Base-by-base conservation (phyloP, 2,888 invertebrate species). In the Lucinisca nassula region DNA sequence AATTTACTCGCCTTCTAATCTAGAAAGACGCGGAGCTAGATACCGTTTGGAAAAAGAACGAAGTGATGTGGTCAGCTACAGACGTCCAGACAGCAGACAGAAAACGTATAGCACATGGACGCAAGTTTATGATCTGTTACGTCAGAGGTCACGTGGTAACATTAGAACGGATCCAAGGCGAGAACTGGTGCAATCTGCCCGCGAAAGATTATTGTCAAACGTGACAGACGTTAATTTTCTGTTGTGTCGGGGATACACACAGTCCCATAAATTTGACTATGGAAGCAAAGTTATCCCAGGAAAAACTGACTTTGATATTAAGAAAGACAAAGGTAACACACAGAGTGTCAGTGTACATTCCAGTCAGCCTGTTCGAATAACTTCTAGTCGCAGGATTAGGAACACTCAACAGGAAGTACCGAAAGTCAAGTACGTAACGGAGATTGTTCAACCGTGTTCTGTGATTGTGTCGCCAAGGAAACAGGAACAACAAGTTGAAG, bases 361-460 rank as follows among this genome's bases (percentile, higher is more conserved):
- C 10, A 35, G 35, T 35, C 67, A 35, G 1, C 67, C 67, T 17
- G 67, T 67, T 12, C 32, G 67, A 67, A 35, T 30, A n/a, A 35
- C 35, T 8, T 30, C 67, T 67, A 35, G 67, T 21, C 67, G 35
- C 35, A 30, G 6, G 2, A 17, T 12, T 35, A 67, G 35, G 17
- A 10, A 35, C 1, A 3, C 67, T 10, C 67, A 35, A 21, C 35
- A 27, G 67, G 67, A 67, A 35, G 21, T 67, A 6, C 67, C 67
- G 12, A 67, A 67, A 67, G 24, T 67, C 6, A 32, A 35, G 21
- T 67, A 67, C 30, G 8, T 67, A 3, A 67, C 67, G 1, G 67
- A 67, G 32, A 67, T 67, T 67, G 67, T 67, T 1, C 67, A 67
- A 24, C 67, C 67, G 67, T 67, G 67, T 67, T 35, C 67, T 1